A percentile compares a stretch with the other conserved stretches of the same genome.
phyloP scores from a whole-genome alignment of 2,113 vertebrate species.

The Laticauda colubrina region DNA sequence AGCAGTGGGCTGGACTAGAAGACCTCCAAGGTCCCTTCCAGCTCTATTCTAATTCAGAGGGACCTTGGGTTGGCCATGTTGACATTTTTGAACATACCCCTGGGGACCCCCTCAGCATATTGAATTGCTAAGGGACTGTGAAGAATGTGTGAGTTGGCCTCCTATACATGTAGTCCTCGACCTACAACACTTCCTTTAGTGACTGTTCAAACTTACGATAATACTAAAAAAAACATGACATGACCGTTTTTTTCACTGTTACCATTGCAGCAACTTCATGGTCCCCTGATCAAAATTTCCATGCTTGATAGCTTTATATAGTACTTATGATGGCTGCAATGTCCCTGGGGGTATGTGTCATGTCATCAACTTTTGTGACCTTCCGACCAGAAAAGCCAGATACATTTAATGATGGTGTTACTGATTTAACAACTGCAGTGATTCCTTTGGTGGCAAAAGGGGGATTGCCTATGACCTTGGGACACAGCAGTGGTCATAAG shows the following conservation, averaged over 20 bases:
- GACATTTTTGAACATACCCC: not conserved
- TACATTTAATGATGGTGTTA: not conserved
- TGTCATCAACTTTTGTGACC: no score
- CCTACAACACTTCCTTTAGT: not conserved
- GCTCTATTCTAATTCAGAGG: not conserved
- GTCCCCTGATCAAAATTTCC: not conserved
- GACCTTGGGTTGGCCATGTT: not conserved
- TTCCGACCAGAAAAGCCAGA: no score
- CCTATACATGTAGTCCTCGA: not conserved
- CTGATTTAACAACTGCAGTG: not conserved
- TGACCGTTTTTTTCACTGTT: not conserved
- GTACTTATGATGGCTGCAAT: no score
- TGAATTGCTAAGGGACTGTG: not conserved
- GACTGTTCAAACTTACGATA: not conserved
- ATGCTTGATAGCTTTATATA: not conserved
- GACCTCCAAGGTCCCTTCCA: no score
- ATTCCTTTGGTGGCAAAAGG: not conserved
- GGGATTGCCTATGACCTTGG: no score
- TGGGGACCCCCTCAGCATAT: rapidly evolving
- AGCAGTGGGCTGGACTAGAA: not conserved
- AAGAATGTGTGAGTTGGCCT: not conserved
- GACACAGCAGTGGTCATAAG: no score
- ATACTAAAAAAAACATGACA: not conserved
- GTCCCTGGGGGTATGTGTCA: no score
- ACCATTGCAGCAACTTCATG: not conserved